Evolutionary conservation across 2,888 invertebrate genomes (phyloP), one percentile per base, ranked within the genome.

Genomic region (Eulithis prunata): DNA sequence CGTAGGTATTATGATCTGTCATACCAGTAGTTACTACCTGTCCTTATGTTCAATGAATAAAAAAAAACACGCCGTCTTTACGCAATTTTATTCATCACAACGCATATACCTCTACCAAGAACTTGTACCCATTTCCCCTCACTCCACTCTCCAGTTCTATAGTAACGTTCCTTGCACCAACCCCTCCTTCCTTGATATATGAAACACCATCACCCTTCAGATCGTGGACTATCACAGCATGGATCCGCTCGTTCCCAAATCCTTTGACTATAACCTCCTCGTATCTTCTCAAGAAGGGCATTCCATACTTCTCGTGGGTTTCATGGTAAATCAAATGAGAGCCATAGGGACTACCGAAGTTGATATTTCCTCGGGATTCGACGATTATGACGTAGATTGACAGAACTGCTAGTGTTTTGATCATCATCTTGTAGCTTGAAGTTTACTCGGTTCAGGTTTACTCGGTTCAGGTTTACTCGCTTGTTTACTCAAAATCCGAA

Each of bases 101-200:
- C 38, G 77, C 80, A 64, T 75, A 82, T 2, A 82, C 78, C 49
- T 80, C 67, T 0, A 82, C 70, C 4, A 80, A 14, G 21, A 78
- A 81, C 54, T 78, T 79, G 14, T 78, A 83, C 0, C 82, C 81
- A 1, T 64, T 28, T 2, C 78, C 77, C 2, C 65, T 70, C 2
- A 32, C 13, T n/a, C 60, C 64, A 54, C 78, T 72, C 41, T 76
- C 64, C 36, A 84, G 66, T 43, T 72, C 75, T 4, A 84, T 75
- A 0, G 76, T 76, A 1, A 81, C 80, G 13, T 68, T 74, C 3
- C 54, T 66, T 0, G 56, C 49, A 0, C 81, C 82, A 8, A 83
- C 14, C 0, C 83, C 83, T 0, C 83, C 83, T 3, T 67, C 7
- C 3, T 62, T 72, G 10, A 82, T 71, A 12, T 73, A 76, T 36